Evolutionary conservation across 2,888 invertebrate species (phyloP).

Genomic region (Herminia tarsipennalis): DNA sequence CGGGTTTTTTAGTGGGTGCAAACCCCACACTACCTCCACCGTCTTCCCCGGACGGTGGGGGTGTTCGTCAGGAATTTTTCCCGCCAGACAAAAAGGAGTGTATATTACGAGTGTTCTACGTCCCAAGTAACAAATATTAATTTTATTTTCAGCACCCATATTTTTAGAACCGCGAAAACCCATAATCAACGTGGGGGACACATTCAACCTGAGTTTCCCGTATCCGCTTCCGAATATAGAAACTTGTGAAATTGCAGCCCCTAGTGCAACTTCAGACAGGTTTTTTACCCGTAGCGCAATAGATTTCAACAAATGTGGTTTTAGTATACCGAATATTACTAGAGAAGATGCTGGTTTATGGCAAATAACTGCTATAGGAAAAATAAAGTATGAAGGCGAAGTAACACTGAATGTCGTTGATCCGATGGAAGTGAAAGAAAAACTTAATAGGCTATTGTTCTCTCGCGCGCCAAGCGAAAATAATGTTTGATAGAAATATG

Average conservation of each 20-base stretch:
- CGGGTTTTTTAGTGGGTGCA: no score
- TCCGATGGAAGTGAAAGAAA: neutral
- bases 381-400: constrained; percentile 57
- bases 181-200: constrained; percentile 47
- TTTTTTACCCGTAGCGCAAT: constrained; percentile 50
- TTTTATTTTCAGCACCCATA: constrained; percentile 59
- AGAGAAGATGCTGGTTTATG: constrained; percentile 60
- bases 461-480: neutral
- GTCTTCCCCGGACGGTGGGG: no score
- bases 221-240: constrained; percentile 56
- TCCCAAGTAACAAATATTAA: no score
- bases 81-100: no score
- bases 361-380: constrained; percentile 66
- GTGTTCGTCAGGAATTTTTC: no score
- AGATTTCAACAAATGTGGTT: constrained; percentile 57
- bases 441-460: no score
- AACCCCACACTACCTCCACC: no score
- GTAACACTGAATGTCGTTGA: constrained; percentile 41
- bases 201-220: constrained; percentile 58
- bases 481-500: no score
- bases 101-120: no score
- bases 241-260: constrained; percentile 63
- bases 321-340: constrained; percentile 59
- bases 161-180: constrained; percentile 33
- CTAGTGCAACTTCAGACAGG: constrained; percentile 60